phyloP scores from a whole-genome alignment of 2,888 invertebrate genomes.

The Andrena camellia region DNA sequence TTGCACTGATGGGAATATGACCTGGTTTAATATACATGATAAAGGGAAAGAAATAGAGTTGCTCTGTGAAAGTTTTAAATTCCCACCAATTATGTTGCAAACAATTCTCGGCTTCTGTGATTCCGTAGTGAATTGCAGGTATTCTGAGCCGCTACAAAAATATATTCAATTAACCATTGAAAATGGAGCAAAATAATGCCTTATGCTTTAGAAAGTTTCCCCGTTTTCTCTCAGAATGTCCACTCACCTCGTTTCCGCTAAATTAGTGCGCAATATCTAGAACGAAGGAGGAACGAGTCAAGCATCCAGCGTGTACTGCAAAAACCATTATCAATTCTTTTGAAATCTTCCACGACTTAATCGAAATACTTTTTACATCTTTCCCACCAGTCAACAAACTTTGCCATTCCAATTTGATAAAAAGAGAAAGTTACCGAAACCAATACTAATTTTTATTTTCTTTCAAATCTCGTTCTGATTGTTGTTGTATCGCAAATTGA shows the following conservation, averaged over 20 bases:
- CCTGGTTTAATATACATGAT: not conserved
- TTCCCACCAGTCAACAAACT: no score
- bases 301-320: not conserved
- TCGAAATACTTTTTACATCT: no score
- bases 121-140: not conserved
- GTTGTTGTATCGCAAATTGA: no score
- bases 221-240: constrained; percentile 41
- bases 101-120: not conserved
- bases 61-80: constrained; percentile 14
- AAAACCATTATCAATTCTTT: not conserved
- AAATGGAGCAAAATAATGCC: constrained; percentile 16
- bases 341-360: not conserved
- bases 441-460: not conserved
- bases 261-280: constrained; percentile 9
- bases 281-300: not conserved
- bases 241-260: constrained; percentile 32
- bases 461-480: no score
- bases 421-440: not conserved
- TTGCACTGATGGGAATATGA: no score
- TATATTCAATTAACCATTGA: constrained; percentile 1
- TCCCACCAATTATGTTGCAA: not conserved
- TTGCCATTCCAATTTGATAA: no score
- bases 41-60: not conserved
- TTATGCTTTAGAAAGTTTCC: constrained; percentile 38
- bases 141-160: not conserved